phyloP scores from a whole-genome alignment of 2,797 vertebrate species.

The Crenuchus spilurus region DNA sequence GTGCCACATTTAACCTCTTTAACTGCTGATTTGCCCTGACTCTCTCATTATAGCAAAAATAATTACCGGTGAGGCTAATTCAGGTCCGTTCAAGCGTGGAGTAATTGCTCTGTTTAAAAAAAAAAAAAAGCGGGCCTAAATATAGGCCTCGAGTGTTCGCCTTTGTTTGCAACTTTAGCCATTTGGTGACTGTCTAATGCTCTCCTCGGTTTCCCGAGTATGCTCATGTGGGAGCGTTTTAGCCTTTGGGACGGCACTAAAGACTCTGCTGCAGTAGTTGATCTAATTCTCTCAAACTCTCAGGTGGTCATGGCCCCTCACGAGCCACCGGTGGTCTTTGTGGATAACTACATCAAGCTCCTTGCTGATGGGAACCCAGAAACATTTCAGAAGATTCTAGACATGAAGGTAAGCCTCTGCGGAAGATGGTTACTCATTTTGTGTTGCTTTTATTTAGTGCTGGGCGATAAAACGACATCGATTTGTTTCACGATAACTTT shows the following conservation, averaged over 20 bases:
- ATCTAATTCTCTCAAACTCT: conserved; percentile 36
- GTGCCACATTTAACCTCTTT: conserved; percentile 55
- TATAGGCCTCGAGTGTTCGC: conserved; percentile 57
- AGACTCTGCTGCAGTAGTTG: conserved; percentile 12
- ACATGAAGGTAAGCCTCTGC: conserved; percentile 90
- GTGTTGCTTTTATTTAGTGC: too few relatives aligned
- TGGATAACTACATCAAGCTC: conserved; percentile 99
- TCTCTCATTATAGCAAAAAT: conserved; percentile 66
- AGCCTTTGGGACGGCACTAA: conserved; percentile 46
- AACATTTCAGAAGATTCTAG: conserved; percentile 98
- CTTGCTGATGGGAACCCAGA: conserved; percentile 94
- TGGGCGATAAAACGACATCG: too few relatives aligned
- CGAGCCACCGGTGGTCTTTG: conserved; percentile 91
- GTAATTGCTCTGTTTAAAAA: conserved; percentile 65
- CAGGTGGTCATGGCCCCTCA: conserved; percentile 99
- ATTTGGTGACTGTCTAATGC: conserved; percentile 55
- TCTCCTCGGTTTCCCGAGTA: conserved; percentile 12
- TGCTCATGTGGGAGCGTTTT: conserved; percentile 73
- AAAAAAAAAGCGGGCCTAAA: conserved; percentile 57
- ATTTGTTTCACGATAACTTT: too few relatives aligned
- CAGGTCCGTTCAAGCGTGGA: conserved; percentile 61
- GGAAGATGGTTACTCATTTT: too few relatives aligned
- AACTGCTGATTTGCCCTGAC: conserved; percentile 60
- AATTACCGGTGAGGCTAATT: conserved; percentile 69
- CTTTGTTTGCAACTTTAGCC: conserved; percentile 56